These are phyloP conservation scores for Mobula hypostoma DNA, from an alignment of 2,113 vertebrate genomes.

Conservation along the genomic window DNA sequence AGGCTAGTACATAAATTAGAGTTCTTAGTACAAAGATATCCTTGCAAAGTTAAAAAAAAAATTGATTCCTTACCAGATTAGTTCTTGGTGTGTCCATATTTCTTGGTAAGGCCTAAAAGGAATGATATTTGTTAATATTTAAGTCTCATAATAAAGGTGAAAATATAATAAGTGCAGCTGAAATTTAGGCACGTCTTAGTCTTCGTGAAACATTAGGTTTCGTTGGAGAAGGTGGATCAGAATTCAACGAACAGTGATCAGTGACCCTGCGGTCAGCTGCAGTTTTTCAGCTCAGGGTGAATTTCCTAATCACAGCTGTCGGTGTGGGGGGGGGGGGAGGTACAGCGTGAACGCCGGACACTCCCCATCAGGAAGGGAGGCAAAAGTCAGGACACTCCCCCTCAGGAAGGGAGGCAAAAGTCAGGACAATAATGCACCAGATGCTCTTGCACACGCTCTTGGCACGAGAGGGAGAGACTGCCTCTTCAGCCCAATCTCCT, in stretches of 20 bases:
- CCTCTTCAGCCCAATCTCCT: neutral
- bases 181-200: neutral
- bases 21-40: neutral
- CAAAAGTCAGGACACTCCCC: neutral
- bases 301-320: neutral
- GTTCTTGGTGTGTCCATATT: constrained; percentile 7
- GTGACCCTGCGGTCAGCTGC: neutral
- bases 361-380: neutral
- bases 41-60: neutral
- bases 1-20: too few relatives aligned
- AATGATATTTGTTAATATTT: neutral
- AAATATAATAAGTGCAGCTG: neutral
- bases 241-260: neutral
- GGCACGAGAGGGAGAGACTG: neutral
- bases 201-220: neutral
- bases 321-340: neutral
- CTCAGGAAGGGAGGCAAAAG: neutral
- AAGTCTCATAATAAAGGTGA: neutral
- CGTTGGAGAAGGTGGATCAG: neutral
- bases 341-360: too few relatives aligned
- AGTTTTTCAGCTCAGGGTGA: neutral
- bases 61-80: neutral
- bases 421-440: neutral
- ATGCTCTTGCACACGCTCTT: neutral
- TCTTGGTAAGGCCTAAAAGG: constrained; percentile 12